Conservation (phyloP, 2,113 vertebrate species). For the Malurus melanocephalus region DNA sequence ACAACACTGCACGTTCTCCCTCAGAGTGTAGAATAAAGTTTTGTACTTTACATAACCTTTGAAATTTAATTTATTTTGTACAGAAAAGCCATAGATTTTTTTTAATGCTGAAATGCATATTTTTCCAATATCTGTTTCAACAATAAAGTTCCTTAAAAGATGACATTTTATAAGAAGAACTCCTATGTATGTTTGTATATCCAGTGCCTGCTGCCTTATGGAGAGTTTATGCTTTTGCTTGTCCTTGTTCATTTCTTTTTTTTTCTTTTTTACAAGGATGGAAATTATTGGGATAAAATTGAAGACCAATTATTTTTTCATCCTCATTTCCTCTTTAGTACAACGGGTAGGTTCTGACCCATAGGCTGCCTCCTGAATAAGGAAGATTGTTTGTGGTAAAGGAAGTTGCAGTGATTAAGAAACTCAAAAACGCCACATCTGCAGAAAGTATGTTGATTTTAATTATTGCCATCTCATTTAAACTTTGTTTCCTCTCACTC, state of each 20-base stretch:
- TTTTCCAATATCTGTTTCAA: not conserved
- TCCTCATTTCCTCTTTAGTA: not conserved
- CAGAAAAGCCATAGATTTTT: not conserved
- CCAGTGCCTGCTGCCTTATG: not conserved
- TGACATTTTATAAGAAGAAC: not conserved
- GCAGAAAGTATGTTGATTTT: not conserved
- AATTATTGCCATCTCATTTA: conserved; percentile 1
- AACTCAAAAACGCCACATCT: not conserved
- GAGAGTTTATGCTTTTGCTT: not conserved
- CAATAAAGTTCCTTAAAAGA: not conserved
- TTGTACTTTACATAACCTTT: not conserved
- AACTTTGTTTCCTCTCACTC: not conserved
- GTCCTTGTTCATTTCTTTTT: not conserved
- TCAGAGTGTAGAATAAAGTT: not conserved
- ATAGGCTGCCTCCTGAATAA: not conserved
- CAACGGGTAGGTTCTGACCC: not conserved
- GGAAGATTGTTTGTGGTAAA: not conserved
- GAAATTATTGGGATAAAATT: not conserved
- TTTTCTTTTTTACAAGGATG: not conserved
- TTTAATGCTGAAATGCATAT: not conserved
- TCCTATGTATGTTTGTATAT: not conserved
- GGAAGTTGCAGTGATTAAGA: not conserved
- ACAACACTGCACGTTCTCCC: not conserved
- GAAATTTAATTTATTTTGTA: not conserved
- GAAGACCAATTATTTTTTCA: not conserved